A percentile compares a stretch with the other conserved stretches of the same genome.
phyloP scores from a whole-genome alignment of 2,113 vertebrate species.

The Ciconia stormi region DNA sequence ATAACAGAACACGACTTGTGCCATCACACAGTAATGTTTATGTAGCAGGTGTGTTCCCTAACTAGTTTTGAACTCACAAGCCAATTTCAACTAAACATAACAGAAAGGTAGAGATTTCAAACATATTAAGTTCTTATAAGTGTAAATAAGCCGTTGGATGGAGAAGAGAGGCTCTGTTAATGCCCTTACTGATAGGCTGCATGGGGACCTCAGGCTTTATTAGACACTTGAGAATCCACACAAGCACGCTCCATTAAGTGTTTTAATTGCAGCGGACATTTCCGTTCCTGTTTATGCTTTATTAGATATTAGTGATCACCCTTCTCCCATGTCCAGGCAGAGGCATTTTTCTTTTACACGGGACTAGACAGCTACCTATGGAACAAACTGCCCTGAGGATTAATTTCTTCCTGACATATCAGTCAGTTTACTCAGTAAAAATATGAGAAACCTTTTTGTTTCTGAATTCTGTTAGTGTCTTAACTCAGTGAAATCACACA shows the following conservation, averaged over 20 bases:
- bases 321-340: background rate
- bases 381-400: background rate
- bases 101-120: background rate
- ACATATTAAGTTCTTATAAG: background rate
- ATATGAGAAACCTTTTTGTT: background rate
- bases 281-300: background rate
- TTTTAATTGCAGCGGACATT: background rate
- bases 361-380: background rate
- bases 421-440: background rate
- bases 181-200: background rate
- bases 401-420: background rate
- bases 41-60: background rate
- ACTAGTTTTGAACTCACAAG: background rate
- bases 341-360: background rate
- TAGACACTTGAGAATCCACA: background rate
- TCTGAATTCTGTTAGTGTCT: background rate
- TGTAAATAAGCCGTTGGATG: background rate
- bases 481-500: background rate
- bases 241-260: fast-evolving
- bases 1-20: background rate
- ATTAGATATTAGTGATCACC: background rate
- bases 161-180: background rate
- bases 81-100: background rate
- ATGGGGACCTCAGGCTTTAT: background rate
- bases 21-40: background rate